Base-by-base conservation (phyloP, 2,113 vertebrate species). In the Tricholaema leucomelas region DNA sequence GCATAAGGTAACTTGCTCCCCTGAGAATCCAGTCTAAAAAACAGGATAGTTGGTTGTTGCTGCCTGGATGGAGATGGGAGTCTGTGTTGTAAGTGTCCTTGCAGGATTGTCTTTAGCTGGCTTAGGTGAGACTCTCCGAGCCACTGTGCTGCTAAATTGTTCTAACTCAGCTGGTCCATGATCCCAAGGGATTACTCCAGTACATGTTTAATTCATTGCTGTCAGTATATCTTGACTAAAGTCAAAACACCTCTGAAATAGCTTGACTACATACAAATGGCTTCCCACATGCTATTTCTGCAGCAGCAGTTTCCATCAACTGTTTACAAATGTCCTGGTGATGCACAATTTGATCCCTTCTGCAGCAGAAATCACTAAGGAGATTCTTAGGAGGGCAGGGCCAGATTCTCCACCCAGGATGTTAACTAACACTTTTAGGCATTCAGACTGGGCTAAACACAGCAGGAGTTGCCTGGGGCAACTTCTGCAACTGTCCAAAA, bases 391-490 rank as follows among this genome's bases (percentile, higher is more conserved):
- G 44, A 75, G 81, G 58, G 59, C 50, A 87, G 30, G 31, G 66
- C 55, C 28, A 23, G 54, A 7, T 81, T 88, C 77, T 69, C 54
- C 81, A 54, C 44, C 66, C 78, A 40, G 31, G 52, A 25, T 30
- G 28, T 75, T 90, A 81, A 61, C 30, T 7, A n/a, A 19, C 24
- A 24, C 15, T 7, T 64, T 84, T 42, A 75, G 78, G 24, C 50
- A 65, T 73, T 84, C 73, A 44, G 18, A 13, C 15, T 9, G 6
- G 52, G 52, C 42, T 87, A 33, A 67, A 48, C 50, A 65, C 84
- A 91, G 67, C 74, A 88, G 81, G 64, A 90, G 69, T 33, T 93
- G 82, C 90, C 85, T 77, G 80, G 15, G 52, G 79, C 81, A 61
- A 65, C 63, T 84, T 79, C 81, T 78, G 23, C 63, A 65, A 33